Base-by-base conservation (phyloP, 2,113 vertebrate species). In the Xiphorhynchus elegans region DNA sequence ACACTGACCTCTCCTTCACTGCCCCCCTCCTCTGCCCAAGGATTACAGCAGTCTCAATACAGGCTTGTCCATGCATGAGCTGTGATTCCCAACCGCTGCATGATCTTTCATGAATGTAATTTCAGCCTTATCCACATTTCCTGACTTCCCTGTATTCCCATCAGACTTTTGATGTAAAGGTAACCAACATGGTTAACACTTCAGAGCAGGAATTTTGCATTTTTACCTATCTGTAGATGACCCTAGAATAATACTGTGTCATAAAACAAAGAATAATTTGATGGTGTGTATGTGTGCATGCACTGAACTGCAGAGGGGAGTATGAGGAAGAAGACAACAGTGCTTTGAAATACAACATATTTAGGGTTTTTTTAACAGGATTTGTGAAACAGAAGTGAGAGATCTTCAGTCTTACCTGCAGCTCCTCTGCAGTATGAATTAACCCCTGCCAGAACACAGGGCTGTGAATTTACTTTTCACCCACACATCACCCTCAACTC, bases 101-200 rank as follows among this genome's bases (percentile, higher is more conserved):
- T 58, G 64, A 84, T 79, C 86, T 89, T 92, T 87, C 79, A 89
- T 69, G 20, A 81, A 80, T 19, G 39, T 50, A 87, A 90, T 93
- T 96, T 96, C 87, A 94, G 75, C 84, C 29, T 95, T 88, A 93
- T 75, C 62, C 92, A 80, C 56, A 53, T 93, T 93, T 90, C 69
- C 92, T 67, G 88, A 59, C 40, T 94, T 90, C 81, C 82, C 84
- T 84, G 49, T 53, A 84, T 82, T 89, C 64, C 76, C 74, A 44
- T 53, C 53, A 89, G 75, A 78, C 11, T 77, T 92, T 42, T 75
- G 60, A 87, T 87, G 49, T 60, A 82, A 75, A 92, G 89, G 35
- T 75, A 92, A 60, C 39, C 1, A 0, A 87, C 21, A 39, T 1
- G 17, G 37, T 87, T 95, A 89, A 81, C 60, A 49, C 37, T 92